These are phyloP conservation scores for Mactromeris polynyma DNA, from an alignment of 2,888 invertebrate genomes.

Conservation along the genomic window DNA sequence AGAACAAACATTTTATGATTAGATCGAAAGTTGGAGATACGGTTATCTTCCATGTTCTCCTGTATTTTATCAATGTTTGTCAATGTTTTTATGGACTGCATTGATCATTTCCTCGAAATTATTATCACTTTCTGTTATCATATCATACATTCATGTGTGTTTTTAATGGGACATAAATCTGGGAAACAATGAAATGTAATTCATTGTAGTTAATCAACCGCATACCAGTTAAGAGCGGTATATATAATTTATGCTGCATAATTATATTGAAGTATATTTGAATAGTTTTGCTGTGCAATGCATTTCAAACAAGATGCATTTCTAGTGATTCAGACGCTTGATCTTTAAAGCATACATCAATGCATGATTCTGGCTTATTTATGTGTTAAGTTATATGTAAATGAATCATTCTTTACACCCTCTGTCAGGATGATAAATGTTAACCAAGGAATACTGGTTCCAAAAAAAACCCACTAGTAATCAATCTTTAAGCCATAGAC, in stretches of 20 bases:
- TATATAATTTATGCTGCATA: neutral
- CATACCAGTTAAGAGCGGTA: neutral
- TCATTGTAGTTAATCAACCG: neutral
- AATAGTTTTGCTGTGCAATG: neutral
- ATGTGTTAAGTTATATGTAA: no score
- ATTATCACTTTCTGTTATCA: neutral
- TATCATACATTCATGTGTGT: neutral
- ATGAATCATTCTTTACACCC: no score
- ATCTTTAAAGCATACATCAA: no score
- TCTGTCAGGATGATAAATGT: no score
- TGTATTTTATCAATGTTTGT: neutral
- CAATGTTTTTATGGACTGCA: neutral
- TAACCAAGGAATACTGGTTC: no score
- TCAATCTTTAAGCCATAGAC: no score
- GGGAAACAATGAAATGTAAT: neutral
- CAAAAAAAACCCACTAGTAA: no score
- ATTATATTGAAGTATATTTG: neutral
- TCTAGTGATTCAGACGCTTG: neutral
- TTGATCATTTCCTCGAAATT: neutral
- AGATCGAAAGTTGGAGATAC: no score
- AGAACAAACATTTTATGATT: no score
- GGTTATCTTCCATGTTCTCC: neutral
- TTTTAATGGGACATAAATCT: neutral
- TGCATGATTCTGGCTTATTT: no score
- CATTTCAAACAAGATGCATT: conserved; percentile 6